Evolutionary conservation across 2,797 vertebrate genomes (phyloP), one percentile per base, ranked within the genome.

Genomic region (Phrynocephalus forsythii): DNA sequence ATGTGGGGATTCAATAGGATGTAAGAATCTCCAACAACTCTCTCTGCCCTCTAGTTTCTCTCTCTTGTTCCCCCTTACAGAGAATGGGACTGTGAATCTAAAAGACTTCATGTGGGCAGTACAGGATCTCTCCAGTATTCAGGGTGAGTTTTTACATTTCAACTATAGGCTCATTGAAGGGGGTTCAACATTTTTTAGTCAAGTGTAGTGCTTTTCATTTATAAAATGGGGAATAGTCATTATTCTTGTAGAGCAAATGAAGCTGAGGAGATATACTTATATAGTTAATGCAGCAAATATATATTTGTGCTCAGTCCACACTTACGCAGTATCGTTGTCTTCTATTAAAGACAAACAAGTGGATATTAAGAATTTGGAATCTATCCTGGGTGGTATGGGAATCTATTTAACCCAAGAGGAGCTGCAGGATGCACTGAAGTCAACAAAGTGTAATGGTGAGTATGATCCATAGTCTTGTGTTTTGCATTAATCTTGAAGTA

Each of bases 31-130:
- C 50, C 67, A 11, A n/a, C 9, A n/a, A 5, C 22, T 22, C 1
- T 68, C 56, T 76, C 26, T 52, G 44, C 3, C 63, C 50, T 60
- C 60, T 7, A 24, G 30, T n/a, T 11, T 85, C 6, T 11, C 69
- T 71, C 26, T 7, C 18, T 75, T 18, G 76, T 28, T 66, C 30
- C n/a, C 26, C 15, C 56, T 92, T 90, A 63, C 68, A 94, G 94
- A 5, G 22, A 85, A 91, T 77, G 60, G 30, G 44, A 94, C 87
- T 60, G 66, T 90, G 72, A 67, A 92, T 52, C 16, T 93, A 66
- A 86, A 86, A 78, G 91, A 75, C 4, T 26, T 93, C 44, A 86
- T 93, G 66, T 79, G 87, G 1, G 60, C 72, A 11, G 16, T 77
- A 18, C 60, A 87, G 24, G 73, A 11, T 3, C n/a, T 87, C 48